A percentile compares a stretch with the other conserved stretches of the same genome.
Evolutionary conservation across 2,113 vertebrate species (phyloP).

Genomic region (Lates calcarifer): DNA sequence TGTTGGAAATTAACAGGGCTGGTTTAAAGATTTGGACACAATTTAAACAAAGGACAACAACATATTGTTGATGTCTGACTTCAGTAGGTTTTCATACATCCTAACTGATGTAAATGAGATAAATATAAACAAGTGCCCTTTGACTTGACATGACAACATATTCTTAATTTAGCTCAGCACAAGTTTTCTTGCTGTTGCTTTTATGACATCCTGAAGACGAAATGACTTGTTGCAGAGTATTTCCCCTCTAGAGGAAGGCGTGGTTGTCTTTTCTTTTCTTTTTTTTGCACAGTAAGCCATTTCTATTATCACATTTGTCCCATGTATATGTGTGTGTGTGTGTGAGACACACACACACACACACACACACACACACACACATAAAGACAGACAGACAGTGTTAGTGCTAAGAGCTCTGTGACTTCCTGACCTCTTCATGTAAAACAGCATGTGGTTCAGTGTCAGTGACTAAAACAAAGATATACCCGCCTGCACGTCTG

Average conservation of each 20-base stretch:
- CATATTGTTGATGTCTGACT: neutral
- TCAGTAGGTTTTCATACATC: neutral
- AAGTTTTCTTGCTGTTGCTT: constrained; percentile 2
- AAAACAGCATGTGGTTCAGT: constrained; percentile 63
- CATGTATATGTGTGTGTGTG: constrained; percentile 16
- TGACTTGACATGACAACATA: neutral
- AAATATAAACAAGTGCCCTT: neutral
- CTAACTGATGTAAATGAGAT: neutral
- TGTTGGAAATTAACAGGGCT: neutral
- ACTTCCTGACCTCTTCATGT: constrained; percentile 82
- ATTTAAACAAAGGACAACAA: neutral
- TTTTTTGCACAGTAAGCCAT: constrained; percentile 31
- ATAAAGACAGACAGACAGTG: constrained; percentile 51
- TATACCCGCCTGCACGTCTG: constrained; percentile 60
- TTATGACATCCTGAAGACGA: constrained; percentile 29
- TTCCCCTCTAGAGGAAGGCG: constrained; percentile 6
- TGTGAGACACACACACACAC: constrained; percentile 19
- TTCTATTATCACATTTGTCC: constrained; percentile 35
- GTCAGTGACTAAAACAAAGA: constrained; percentile 72
- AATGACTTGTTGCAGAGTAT: constrained; percentile 27
- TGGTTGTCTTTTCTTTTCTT: neutral
- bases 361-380: neutral
- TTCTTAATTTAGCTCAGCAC: constrained; percentile 5
- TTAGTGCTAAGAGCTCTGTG: constrained; percentile 61
- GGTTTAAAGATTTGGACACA: neutral